Evolutionary conservation across 2,888 invertebrate genomes (phyloP).

Genomic region (Hyposoter dolosus): DNA sequence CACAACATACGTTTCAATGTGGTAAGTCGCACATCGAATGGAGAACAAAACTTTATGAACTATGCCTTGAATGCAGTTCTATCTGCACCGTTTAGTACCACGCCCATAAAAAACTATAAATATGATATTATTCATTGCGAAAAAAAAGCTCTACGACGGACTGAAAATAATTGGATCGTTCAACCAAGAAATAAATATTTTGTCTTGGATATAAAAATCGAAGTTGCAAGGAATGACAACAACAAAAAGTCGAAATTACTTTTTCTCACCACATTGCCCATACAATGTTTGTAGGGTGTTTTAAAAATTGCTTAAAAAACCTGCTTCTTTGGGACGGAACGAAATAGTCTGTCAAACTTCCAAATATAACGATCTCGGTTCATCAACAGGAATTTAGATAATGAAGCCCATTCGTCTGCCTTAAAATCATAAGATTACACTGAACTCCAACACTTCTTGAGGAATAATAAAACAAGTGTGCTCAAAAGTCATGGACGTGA

Average conservation of each 20-base stretch:
- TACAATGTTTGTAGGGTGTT: not conserved
- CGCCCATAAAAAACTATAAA: not conserved
- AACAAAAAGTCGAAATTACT: not conserved
- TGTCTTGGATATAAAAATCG: not conserved
- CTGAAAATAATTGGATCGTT: not conserved
- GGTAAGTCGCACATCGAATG: slow-evolving; percentile 15
- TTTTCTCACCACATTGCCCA: not conserved
- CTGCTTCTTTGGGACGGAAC: too few relatives aligned
- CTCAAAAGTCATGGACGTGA: not conserved
- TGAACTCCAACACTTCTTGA: not conserved
- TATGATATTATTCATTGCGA: not conserved
- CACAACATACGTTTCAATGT: not conserved
- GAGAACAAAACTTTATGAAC: not conserved
- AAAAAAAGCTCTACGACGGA: not conserved
- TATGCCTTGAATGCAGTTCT: not conserved
- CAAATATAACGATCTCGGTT: too few relatives aligned
- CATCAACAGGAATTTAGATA: not conserved
- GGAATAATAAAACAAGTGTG: not conserved
- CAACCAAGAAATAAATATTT: not conserved
- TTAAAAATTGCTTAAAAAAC: not conserved
- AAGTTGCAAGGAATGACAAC: not conserved
- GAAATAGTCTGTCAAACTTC: too few relatives aligned
- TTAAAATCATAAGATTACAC: not conserved
- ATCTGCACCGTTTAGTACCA: not conserved
- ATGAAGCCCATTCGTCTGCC: not conserved